Evolutionary conservation across 2,888 invertebrate genomes (phyloP).

Genomic region (Drosophila macrospina): DNA sequence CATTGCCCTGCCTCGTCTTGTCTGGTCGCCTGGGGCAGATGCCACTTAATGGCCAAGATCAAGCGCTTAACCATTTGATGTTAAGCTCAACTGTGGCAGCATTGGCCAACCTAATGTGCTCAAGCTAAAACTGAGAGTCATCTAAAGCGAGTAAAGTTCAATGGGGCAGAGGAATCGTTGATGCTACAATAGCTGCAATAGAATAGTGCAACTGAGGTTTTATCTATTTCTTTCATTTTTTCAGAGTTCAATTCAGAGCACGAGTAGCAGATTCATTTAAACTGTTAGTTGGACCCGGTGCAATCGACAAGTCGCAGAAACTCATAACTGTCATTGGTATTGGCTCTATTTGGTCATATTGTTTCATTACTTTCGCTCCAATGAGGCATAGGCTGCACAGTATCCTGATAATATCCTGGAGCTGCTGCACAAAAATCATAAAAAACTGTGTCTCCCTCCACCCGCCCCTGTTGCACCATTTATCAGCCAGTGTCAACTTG

Average conservation of each 20-base stretch:
- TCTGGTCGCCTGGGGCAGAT: slow-evolving; percentile 34
- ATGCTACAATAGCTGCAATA: slow-evolving; percentile 1
- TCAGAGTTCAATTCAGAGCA: slow-evolving; percentile 1
- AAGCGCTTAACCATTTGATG: slow-evolving; percentile 36
- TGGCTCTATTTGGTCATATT: slow-evolving; percentile 59
- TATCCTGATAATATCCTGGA: slow-evolving; percentile 48
- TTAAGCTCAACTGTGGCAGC: slow-evolving; percentile 25
- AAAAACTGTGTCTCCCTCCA: slow-evolving; percentile 17
- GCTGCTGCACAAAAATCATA: slow-evolving; percentile 25
- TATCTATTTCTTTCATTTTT: slow-evolving; percentile 3
- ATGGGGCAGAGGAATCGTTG: slow-evolving; percentile 37
- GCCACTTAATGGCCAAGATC: slow-evolving; percentile 54
- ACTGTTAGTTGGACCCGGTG: slow-evolving; percentile 17
- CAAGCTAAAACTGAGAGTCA: slow-evolving; percentile 40
- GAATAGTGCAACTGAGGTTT: slow-evolving; percentile 33
- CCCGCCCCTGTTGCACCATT: slow-evolving; percentile 41
- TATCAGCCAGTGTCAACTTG: slow-evolving; percentile 61
- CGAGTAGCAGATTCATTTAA: slow-evolving; percentile 43
- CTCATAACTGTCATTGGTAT: slow-evolving; percentile 72
- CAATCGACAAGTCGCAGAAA: slow-evolving; percentile 32
- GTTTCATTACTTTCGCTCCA: slow-evolving; percentile 58
- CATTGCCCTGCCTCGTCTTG: too few species aligned
- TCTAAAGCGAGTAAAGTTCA: slow-evolving; percentile 35
- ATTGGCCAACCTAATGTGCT: slow-evolving; percentile 1
- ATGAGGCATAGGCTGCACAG: slow-evolving; percentile 57